Percentiles rank a stretch among this genome's conserved stretches.
Conservation (phyloP, 2,113 vertebrate genomes). For the Grammomys dolichurus region DNA sequence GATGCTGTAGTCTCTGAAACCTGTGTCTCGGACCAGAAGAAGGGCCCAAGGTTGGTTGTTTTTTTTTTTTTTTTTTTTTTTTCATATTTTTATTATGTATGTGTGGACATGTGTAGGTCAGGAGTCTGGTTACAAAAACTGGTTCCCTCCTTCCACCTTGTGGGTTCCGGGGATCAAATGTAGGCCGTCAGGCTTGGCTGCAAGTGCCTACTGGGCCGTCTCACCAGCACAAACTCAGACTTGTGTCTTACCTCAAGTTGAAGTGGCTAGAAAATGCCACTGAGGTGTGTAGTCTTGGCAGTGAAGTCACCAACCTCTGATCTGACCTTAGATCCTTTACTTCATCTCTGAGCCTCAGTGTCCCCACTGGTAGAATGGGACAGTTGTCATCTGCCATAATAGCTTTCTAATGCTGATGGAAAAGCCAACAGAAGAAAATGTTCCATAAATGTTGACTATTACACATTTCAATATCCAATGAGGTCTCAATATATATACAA, state of each 20-base stretch:
- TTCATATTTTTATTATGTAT: neutral
- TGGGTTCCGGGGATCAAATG: neutral
- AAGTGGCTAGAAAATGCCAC: neutral
- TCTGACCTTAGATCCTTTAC: neutral
- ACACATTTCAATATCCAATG: neutral
- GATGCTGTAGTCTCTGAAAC: conserved; percentile 28
- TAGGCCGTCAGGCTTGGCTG: neutral
- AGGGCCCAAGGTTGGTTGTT: neutral
- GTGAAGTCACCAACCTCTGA: neutral
- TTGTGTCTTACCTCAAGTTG: too few relatives aligned
- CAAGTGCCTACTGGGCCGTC: neutral
- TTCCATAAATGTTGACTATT: neutral
- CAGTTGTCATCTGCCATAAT: neutral
- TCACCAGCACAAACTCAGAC: neutral
- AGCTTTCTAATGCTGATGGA: neutral
- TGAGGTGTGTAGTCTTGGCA: neutral
- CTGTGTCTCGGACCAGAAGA: neutral
- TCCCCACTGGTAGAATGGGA: neutral
- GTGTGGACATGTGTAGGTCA: neutral
- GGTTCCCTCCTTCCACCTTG: neutral
- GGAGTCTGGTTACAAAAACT: neutral
- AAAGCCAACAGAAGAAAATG: neutral
- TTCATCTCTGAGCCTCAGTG: neutral
- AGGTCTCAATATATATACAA: neutral
- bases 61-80: too few relatives aligned